Evolutionary conservation across 2,888 invertebrate species (phyloP).

Genomic region (Lithophane ornitopus): DNA sequence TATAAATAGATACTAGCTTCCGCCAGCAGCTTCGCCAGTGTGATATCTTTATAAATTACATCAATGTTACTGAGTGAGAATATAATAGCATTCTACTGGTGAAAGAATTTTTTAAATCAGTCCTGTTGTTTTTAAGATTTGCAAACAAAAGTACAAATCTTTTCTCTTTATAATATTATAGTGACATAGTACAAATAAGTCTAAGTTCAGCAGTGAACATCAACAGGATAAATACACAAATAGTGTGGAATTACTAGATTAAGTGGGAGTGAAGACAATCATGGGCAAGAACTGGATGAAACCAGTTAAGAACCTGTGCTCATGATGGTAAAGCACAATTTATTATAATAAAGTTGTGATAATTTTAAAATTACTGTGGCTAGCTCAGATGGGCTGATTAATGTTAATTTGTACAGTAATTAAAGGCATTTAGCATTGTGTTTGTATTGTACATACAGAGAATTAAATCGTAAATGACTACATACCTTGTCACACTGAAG

Average conservation of each 20-base stretch:
- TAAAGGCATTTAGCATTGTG: conserved; percentile 30
- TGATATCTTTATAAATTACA: no score
- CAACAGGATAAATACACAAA: conserved; percentile 30
- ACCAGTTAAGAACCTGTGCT: conserved; percentile 1
- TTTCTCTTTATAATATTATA: no score
- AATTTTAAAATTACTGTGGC: conserved; percentile 13
- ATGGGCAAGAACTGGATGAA: conserved; percentile 22
- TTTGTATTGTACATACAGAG: conserved; percentile 1
- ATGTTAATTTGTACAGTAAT: conserved; percentile 38
- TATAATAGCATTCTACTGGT: no score
- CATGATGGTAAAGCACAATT: conserved; percentile 1
- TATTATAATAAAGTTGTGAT: conserved; percentile 7
- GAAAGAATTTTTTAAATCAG: no score
- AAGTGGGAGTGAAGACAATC: conserved; percentile 9
- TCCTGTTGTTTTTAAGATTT: no score
- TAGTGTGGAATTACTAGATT: conserved; percentile 8
- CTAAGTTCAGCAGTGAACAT: background rate
- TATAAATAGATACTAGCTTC: background rate
- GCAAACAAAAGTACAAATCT: no score
- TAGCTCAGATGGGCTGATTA: conserved; percentile 39
- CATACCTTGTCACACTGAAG: conserved; percentile 97
- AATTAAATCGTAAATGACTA: conserved; percentile 15
- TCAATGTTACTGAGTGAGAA: no score
- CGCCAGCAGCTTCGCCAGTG: no score
- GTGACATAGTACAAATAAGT: conserved; percentile 1